Evolutionary conservation across 2,888 invertebrate species (phyloP).

Genomic region (Lampropteryx suffumata): DNA sequence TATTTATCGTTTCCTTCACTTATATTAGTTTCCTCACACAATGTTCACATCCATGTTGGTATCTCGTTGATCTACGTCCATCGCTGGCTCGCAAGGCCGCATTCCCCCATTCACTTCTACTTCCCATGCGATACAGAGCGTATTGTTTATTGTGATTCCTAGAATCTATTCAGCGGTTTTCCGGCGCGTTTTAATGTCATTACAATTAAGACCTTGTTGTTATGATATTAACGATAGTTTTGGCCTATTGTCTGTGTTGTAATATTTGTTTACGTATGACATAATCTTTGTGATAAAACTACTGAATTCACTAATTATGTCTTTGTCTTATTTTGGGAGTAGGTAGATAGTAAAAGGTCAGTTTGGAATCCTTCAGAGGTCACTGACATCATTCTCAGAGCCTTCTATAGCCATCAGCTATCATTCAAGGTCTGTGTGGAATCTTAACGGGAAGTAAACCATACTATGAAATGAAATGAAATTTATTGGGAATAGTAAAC

Average conservation of each 20-base stretch:
- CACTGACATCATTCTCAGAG: slow-evolving; percentile 7
- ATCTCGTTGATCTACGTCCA: slow-evolving; percentile 29
- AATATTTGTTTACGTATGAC: slow-evolving; percentile 26
- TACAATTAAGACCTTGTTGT: slow-evolving; percentile 15
- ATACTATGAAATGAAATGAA: too few species aligned
- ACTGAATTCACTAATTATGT: slow-evolving; percentile 15
- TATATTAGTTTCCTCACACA: slow-evolving; percentile 2
- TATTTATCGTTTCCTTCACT: too few species aligned
- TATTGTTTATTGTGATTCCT: slow-evolving; percentile 27
- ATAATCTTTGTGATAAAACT: slow-evolving; percentile 31
- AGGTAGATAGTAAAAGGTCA: slow-evolving; percentile 7
- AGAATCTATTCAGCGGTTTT: slow-evolving; percentile 16
- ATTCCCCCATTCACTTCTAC: slow-evolving; percentile 35
- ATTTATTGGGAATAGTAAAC: too few species aligned
- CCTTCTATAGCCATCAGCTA: background rate
- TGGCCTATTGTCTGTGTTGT: slow-evolving; percentile 4
- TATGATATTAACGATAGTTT: slow-evolving; percentile 3
- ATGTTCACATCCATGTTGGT: slow-evolving; percentile 22
- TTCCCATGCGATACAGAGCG: slow-evolving; percentile 40
- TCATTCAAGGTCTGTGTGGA: too few species aligned
- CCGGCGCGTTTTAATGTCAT: slow-evolving; percentile 20
- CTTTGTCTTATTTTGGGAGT: slow-evolving; percentile 19
- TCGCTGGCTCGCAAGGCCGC: slow-evolving; percentile 41
- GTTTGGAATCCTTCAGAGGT: background rate
- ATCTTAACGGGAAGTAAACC: too few species aligned